Base-by-base conservation (phyloP, 2,888 invertebrate species). In the Drosophila mulleri region DNA sequence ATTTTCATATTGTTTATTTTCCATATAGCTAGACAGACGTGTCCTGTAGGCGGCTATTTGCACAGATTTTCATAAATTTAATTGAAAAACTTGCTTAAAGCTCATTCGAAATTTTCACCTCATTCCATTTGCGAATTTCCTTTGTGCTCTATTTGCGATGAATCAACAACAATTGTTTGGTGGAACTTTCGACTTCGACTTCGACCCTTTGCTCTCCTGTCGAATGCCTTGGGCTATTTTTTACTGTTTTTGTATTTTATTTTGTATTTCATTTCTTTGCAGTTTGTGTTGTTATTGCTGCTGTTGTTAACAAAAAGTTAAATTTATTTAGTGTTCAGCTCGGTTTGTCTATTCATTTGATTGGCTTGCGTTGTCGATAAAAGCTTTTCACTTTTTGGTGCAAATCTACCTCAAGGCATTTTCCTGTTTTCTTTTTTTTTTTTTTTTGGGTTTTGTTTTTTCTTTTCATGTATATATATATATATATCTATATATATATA, bases 341-440 rank as follows among this genome's bases (percentile, higher is more conserved):
- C 69, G 77, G 83, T 80, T 85, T 88, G 72, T 74, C 88, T 82
- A 80, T 84, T 83, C 80, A 72, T 68, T 88, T 88, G 88, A 88
- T 83, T 83, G 88, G 80, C 72, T 67, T 52, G 59, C 59, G 66
- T 63, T 68, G 57, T 56, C 72, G 63, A 69, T 74, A 80, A 82
- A 87, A 87, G 80, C 79, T 72, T 83, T 70, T 84, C 73, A 59
- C 70, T 79, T 68, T 73, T 71, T 44, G 29, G 26, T 37, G 35
- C 18, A 61, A 54, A 65, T 54, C 60, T 6, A 50, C 59, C 72
- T 56, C 9, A 26, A 53, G 82, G 54, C 54, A 61, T 32, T 70
- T 65, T 50, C 29, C 29, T 29, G 8, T 26, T 5, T 1, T 44
- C 9, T 23, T 35, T 4, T 37, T 29, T 58, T 1, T 37, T 1